These are phyloP conservation scores for Columba livia DNA, from an alignment of 2,113 vertebrate genomes.

Conservation along the genomic window DNA sequence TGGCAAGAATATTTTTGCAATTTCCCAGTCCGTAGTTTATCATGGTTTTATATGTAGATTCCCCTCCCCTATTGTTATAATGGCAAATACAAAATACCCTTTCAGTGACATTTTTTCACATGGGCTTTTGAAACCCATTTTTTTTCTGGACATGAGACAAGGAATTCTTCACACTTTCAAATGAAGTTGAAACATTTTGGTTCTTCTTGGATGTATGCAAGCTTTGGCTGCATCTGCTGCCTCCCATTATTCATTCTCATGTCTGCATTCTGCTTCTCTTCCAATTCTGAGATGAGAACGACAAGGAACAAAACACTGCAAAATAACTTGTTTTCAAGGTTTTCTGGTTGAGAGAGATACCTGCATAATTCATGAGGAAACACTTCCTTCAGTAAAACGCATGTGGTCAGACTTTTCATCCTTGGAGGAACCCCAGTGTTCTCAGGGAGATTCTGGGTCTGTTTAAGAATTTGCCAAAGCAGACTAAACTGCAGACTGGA, in stretches of 20 bases:
- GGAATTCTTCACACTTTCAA: neutral
- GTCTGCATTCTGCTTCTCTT: neutral
- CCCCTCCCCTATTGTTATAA: neutral
- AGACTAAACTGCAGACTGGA: neutral
- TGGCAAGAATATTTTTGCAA: neutral
- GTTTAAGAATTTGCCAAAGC: neutral
- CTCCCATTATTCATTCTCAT: neutral
- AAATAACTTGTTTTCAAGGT: neutral
- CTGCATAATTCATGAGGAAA: neutral
- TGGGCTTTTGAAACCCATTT: neutral
- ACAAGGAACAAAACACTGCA: neutral
- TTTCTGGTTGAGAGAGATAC: neutral
- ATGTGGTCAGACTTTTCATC: neutral
- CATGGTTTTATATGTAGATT: neutral
- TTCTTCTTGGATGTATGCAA: neutral
- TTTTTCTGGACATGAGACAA: neutral
- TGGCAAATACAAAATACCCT: neutral
- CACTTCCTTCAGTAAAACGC: neutral
- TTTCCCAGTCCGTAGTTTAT: constrained; percentile 25
- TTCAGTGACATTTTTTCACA: neutral
- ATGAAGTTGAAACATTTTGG: neutral
- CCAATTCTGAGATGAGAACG: neutral
- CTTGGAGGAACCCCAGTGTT: neutral
- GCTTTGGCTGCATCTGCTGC: neutral
- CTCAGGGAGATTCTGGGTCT: neutral